Conservation (phyloP, 2,797 vertebrate genomes). For the Falco biarmicus region DNA sequence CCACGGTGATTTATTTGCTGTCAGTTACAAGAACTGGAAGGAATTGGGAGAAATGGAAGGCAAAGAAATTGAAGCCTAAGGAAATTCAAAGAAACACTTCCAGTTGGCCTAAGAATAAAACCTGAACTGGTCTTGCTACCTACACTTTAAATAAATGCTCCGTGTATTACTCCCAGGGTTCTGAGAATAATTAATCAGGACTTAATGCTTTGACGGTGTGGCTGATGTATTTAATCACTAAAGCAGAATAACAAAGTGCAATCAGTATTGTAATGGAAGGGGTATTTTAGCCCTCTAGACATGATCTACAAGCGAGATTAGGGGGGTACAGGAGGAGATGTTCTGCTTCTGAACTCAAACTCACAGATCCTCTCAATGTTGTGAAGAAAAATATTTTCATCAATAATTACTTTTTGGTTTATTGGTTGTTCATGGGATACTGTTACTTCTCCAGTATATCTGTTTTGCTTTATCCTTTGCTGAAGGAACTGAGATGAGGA, state of each 20-base stretch:
- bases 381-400: slow-evolving; percentile 20
- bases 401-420: slow-evolving; percentile 41
- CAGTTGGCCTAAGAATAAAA: neutral
- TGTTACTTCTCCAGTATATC: neutral
- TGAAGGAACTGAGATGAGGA: neutral
- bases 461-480: neutral
- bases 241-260: slow-evolving; percentile 47
- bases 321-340: neutral
- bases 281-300: neutral
- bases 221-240: slow-evolving; percentile 55
- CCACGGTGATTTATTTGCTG: neutral
- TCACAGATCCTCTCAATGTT: neutral
- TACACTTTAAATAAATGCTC: slow-evolving; percentile 20
- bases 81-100: neutral
- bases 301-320: neutral
- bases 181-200: slow-evolving; percentile 57
- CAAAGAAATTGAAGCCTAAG: neutral
- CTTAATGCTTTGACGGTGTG: neutral
- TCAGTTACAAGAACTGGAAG: neutral
- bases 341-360: neutral
- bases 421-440: neutral
- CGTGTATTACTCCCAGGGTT: neutral
- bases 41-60: neutral
- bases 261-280: slow-evolving; percentile 38
- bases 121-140: neutral